Evolutionary conservation across 2,113 vertebrate genomes (phyloP), one percentile per base, ranked within the genome.

Genomic region (Oryzias woworae): DNA sequence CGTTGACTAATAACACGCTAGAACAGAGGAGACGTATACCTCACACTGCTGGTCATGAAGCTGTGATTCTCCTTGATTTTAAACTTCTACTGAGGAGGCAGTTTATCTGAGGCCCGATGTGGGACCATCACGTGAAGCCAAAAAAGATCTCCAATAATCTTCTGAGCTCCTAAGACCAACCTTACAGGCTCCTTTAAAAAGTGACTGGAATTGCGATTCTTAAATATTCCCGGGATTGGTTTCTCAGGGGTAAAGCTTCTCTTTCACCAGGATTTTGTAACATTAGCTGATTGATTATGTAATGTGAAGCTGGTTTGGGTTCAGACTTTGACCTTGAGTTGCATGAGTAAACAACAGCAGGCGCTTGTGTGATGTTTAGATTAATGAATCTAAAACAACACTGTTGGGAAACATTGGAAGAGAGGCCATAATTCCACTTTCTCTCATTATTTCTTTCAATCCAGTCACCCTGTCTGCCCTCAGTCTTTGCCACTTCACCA

Each of bases 221-320:
- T 49, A 18, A 18, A 10, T 1, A 36, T 57, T 7, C 36, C 16
- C 10, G 22, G 22, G 14, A 55, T 18, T 41, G 13, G 26, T 45
- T 47, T 54, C 64, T 2, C 17, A 17, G 24, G n/a, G 10, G 51
- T 16, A 53, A 53, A 54, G 15, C 49, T 22, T 43, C n/a, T 54
- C 49, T n/a, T 14, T 1, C 36, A 48, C 46, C 43, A 42, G 56
- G 42, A 14, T 60, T 64, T 49, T 57, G 53, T 8, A 62, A 13
- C 44, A 50, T 56, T 67, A 46, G 58, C 73, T 71, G 80, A 75
- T 58, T 55, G 77, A 70, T 81, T 51, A 75, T 60, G 67, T 81
- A 71, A 85, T 57, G 18, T 13, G n/a, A 72, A 47, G 20, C 57
- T 36, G 68, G 6, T 65, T 56, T 2, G 0, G 5, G 50, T 36